Evolutionary conservation across 2,113 vertebrate genomes (phyloP).

Genomic region (Leucopsar rothschildi): DNA sequence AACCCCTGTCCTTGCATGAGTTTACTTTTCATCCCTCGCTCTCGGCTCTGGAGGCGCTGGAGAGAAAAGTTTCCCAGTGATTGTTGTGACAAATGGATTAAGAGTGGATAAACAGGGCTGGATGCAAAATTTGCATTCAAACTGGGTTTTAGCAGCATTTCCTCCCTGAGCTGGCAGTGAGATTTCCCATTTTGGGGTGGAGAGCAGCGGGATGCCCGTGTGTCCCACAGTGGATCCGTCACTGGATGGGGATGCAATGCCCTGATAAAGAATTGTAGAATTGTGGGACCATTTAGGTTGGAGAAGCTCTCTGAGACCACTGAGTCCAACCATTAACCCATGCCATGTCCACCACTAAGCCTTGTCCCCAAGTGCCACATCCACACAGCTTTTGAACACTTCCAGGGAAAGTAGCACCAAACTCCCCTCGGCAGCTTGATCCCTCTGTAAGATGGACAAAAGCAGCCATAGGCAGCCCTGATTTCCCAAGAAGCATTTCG

Average conservation of each 20-base stretch:
- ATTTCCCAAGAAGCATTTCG: rapidly evolving
- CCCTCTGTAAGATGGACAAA: neutral
- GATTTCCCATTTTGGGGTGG: neutral
- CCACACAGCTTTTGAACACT: rapidly evolving
- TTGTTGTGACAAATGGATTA: slow-evolving; percentile 49
- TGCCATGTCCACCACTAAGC: too few relatives aligned
- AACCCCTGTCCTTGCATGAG: slow-evolving; percentile 64
- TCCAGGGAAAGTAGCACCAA: neutral
- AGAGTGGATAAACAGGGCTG: neutral
- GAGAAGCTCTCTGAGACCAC: neutral
- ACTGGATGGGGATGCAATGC: rapidly evolving
- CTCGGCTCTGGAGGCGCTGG: slow-evolving; percentile 12
- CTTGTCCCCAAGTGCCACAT: neutral
- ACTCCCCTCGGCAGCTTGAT: rapidly evolving
- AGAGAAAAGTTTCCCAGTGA: neutral
- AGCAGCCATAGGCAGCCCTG: rapidly evolving
- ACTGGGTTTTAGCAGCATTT: neutral
- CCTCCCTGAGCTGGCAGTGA: neutral
- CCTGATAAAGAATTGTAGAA: rapidly evolving
- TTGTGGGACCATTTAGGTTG: neutral
- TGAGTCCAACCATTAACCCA: rapidly evolving
- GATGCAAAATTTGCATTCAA: neutral
- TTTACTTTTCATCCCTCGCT: slow-evolving; percentile 54
- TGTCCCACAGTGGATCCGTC: neutral
- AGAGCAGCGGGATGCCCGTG: neutral